Evolutionary conservation across 2,888 invertebrate species (phyloP).

Genomic region (Tetragonula carbonaria): DNA sequence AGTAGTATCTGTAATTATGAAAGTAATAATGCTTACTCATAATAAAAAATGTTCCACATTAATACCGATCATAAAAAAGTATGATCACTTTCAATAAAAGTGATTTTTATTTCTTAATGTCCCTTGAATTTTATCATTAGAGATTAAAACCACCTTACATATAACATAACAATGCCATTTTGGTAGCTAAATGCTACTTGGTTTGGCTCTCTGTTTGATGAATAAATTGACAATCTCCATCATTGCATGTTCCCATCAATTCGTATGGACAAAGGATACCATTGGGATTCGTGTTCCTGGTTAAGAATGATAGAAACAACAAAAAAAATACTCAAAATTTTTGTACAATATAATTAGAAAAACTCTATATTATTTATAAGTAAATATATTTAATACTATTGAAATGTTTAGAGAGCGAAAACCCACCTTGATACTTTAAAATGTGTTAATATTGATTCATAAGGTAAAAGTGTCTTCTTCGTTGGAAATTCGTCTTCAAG

Average conservation of each 20-base stretch:
- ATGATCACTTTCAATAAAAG: slow-evolving; percentile 33
- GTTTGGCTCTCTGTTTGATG: slow-evolving; percentile 77
- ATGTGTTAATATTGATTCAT: slow-evolving; percentile 79
- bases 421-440: slow-evolving; percentile 79
- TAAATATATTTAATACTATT: not conserved
- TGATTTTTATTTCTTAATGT: slow-evolving; percentile 51
- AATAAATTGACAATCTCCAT: slow-evolving; percentile 80
- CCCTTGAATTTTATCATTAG: slow-evolving; percentile 59
- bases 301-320: slow-evolving; percentile 68
- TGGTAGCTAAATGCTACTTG: slow-evolving; percentile 75
- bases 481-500: not conserved
- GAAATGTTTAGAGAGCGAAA: slow-evolving; percentile 42
- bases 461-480: slow-evolving; percentile 68
- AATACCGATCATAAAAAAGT: slow-evolving; percentile 10
- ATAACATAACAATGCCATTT: slow-evolving; percentile 73
- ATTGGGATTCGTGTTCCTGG: slow-evolving; percentile 78
- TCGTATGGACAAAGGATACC: slow-evolving; percentile 83
- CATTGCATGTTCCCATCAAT: slow-evolving; percentile 82
- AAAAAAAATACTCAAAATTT: slow-evolving; percentile 65
- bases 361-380: not conserved
- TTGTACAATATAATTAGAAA: slow-evolving; percentile 19
- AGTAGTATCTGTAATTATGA: slow-evolving; percentile 54
- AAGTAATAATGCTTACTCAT: slow-evolving; percentile 41
- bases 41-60: not conserved
- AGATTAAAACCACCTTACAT: slow-evolving; percentile 82